Evolutionary conservation across 2,888 invertebrate species (phyloP).

Genomic region (Noctua janthina): DNA sequence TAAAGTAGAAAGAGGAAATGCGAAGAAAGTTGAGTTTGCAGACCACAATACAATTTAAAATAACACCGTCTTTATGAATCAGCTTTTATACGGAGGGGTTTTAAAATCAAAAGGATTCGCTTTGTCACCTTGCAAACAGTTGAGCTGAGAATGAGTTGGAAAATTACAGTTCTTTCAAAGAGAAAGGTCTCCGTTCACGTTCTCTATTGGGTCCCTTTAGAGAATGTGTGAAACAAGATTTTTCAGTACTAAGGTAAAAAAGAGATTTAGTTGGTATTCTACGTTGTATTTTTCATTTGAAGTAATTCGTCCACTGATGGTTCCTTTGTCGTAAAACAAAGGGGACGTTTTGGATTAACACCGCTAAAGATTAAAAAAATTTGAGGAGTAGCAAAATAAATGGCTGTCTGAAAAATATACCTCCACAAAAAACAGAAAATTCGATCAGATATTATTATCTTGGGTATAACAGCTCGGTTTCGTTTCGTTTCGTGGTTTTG

Average conservation of each 20-base stretch:
- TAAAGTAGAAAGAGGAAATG: slow-evolving; percentile 59
- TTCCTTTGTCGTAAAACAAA: not conserved
- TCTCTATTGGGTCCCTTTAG: not conserved
- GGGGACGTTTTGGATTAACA: not conserved
- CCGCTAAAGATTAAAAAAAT: not conserved
- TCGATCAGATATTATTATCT: slow-evolving; percentile 2
- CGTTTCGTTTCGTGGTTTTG: not conserved
- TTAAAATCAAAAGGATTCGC: slow-evolving; percentile 46
- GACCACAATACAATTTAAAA: slow-evolving; percentile 53
- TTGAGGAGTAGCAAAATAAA: too few relatives aligned
- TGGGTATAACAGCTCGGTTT: not conserved
- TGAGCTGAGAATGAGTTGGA: slow-evolving; percentile 16
- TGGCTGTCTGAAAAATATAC: not conserved
- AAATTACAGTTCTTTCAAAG: slow-evolving; percentile 19
- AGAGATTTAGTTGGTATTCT: not conserved
- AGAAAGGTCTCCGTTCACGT: not conserved
- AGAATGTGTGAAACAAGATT: not conserved
- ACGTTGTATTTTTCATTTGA: not conserved
- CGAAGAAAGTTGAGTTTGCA: slow-evolving; percentile 45
- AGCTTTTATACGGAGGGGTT: slow-evolving; percentile 23
- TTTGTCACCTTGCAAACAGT: slow-evolving; percentile 42
- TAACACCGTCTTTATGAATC: slow-evolving; percentile 36
- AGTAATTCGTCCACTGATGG: not conserved
- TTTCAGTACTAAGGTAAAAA: not conserved
- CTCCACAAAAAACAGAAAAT: not conserved